phyloP scores from a whole-genome alignment of 2,797 vertebrate genomes.

The Threskiornis aethiopicus region DNA sequence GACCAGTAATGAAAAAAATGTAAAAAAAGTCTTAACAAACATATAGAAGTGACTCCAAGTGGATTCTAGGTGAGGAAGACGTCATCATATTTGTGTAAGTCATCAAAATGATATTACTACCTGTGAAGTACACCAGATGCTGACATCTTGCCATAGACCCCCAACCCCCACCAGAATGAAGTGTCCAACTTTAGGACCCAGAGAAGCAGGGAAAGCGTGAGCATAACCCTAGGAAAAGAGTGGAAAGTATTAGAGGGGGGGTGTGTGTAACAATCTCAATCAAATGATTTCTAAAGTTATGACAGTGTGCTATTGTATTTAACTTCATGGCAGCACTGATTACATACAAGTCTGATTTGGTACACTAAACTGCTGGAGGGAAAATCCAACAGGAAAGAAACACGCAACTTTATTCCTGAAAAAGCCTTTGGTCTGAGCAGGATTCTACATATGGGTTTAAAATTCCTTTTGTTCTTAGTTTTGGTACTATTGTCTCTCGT shows the following conservation, averaged over 20 bases:
- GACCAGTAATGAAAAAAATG: background rate
- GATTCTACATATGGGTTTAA: background rate
- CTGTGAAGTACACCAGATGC: background rate
- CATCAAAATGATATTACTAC: background rate
- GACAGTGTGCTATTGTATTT: background rate
- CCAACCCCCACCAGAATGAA: fast-evolving
- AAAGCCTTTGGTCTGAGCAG: background rate
- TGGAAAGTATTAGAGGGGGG: background rate
- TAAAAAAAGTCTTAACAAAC: background rate
- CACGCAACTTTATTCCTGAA: background rate
- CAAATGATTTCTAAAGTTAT: background rate
- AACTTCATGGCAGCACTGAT: background rate
- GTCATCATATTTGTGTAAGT: background rate
- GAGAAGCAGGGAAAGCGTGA: background rate
- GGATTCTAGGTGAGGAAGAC: background rate
- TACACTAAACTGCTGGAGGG: background rate
- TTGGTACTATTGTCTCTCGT: background rate
- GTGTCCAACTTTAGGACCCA: background rate
- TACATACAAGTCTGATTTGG: background rate
- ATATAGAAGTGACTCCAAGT: background rate
- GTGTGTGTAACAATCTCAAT: background rate
- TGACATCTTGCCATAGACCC: background rate
- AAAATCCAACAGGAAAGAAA: background rate
- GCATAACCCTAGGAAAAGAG: background rate
- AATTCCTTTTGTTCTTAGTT: background rate